Conservation (phyloP, 1,140 invertebrate species). For the Tetramorium simillimum region DNA sequence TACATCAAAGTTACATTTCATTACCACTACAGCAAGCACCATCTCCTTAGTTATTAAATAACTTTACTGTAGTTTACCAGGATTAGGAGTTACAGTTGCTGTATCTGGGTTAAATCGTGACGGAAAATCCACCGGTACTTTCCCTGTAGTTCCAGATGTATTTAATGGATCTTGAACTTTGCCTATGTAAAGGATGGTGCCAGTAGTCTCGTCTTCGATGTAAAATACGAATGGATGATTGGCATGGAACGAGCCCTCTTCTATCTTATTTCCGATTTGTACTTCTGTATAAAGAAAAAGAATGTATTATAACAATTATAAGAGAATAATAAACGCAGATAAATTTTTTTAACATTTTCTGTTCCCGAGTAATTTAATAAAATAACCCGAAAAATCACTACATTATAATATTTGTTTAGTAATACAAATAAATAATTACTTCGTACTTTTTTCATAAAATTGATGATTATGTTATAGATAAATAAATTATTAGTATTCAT, state of each 20-base stretch:
- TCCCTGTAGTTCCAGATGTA: conserved; percentile 44
- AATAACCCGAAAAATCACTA: not conserved
- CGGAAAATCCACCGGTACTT: not conserved
- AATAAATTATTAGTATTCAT: not conserved
- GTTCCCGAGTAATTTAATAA: not conserved
- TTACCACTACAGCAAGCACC: not conserved
- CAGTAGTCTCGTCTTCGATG: conserved; percentile 90
- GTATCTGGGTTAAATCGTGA: conserved; percentile 19
- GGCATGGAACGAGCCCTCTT: conserved; percentile 88
- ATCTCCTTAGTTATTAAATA: conserved; percentile 20
- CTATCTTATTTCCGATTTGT: conserved; percentile 90
- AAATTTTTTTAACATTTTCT: not conserved
- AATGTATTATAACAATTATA: not conserved
- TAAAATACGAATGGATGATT: conserved; percentile 93
- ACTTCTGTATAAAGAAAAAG: conserved; percentile 86
- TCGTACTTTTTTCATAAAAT: not conserved
- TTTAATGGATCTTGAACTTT: conserved; percentile 88
- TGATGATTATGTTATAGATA: not conserved
- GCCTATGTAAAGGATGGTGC: conserved; percentile 90
- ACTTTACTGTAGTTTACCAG: conserved; percentile 57
- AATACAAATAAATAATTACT: not conserved
- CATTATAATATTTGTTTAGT: not conserved
- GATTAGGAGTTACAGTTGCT: not conserved
- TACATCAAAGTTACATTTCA: not conserved
- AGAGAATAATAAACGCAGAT: not conserved